Evolutionary conservation across 2,888 invertebrate genomes (phyloP), one percentile per base, ranked within the genome.

Genomic region (Callimorpha dominula): DNA sequence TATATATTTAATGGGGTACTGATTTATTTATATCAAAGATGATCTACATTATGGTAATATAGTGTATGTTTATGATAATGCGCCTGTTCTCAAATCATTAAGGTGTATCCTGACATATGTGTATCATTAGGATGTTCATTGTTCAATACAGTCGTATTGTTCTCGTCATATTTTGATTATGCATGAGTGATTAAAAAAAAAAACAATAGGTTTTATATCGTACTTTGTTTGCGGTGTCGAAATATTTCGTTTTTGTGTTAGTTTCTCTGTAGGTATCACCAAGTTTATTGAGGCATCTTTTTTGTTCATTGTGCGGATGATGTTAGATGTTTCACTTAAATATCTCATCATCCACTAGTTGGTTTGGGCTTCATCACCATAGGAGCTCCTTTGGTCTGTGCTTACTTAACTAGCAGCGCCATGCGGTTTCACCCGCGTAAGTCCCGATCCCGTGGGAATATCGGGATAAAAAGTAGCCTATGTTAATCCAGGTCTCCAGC

Each of bases 111-210:
- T 54, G 60, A 82, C 74, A 74, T 72, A 70, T 77, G 71, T 78
- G 75, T 75, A 71, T 69, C 78, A 78, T 84, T 80, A 83, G 83
- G 77, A 73, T 42, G 31, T 68, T 73, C 78, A 84, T 84, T 84
- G 85, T 84, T 80, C 74, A 66, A 78, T 73, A 76, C 68, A 54
- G 52, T 31, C 70, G 78, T 72, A 85, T 84, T 84, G 85, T 85
- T 79, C 70, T 72, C 70, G 75, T 73, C 70, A 76, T 76, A 78
- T 76, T 79, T 74, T 76, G 75, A 82, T 83, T 78, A 85, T 83
- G 83, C 80, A 83, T 85, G 81, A 81, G 75, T 71, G 73, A 75
- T 80, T 60, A 71, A 46, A 69, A 68, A 79, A 74, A 83, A 68
- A 79, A 74, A 83, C 83, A 85, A 83, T 83, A 71, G 78, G 65